phyloP scores from a whole-genome alignment of 1,140 invertebrate species.

The Megalopta genalis region DNA sequence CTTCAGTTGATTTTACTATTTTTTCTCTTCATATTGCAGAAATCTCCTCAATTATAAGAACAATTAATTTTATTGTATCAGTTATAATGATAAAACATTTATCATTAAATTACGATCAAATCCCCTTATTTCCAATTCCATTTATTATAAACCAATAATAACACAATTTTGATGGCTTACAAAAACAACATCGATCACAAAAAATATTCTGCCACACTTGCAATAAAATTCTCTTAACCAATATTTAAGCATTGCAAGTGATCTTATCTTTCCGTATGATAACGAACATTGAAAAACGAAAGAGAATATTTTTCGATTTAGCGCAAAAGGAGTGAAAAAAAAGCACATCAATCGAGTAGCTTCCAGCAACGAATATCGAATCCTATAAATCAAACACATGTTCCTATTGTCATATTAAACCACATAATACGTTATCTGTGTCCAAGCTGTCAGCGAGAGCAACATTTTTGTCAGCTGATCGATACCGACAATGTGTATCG shows the following conservation, averaged over 20 bases:
- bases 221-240: too few relatives aligned
- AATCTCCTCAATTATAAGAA: too few relatives aligned
- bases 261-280: background rate
- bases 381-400: slow-evolving; percentile 1
- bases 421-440: slow-evolving; percentile 15
- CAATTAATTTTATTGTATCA: too few relatives aligned
- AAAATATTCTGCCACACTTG: too few relatives aligned
- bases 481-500: slow-evolving; percentile 3
- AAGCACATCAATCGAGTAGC: background rate
- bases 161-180: too few relatives aligned
- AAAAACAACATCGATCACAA: background rate
- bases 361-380: background rate
- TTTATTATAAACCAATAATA: background rate
- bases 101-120: too few relatives aligned
- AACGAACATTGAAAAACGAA: background rate
- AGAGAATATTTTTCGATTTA: background rate
- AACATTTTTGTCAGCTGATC: slow-evolving; percentile 5
- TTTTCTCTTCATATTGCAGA: too few relatives aligned
- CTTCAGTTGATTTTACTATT: too few relatives aligned
- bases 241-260: background rate
- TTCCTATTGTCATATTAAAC: slow-evolving; percentile 26
- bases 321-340: background rate
- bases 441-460: background rate
- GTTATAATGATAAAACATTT: too few relatives aligned
- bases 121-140: too few relatives aligned